Evolutionary conservation across 2,888 invertebrate species (phyloP), one percentile per base, ranked within the genome.

Genomic region (Vanessa cardui): DNA sequence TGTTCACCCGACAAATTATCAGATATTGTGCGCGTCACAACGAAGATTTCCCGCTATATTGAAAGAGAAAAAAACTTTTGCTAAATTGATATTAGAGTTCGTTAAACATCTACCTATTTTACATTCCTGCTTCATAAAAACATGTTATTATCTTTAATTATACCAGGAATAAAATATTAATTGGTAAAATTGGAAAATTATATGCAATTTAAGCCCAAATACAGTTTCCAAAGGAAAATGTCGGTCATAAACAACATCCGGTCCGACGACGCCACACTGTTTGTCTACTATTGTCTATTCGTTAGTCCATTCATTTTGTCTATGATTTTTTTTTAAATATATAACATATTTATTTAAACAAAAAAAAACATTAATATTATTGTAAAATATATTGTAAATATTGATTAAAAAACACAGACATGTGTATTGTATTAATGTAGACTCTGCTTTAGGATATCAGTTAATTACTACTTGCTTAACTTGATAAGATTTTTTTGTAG

Each of bases 21-120:
- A 83, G 82, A 83, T 83, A 80, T 86, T 77, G 82, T 85, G 83
- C 87, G 92, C 91, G 92, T 90, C 92, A 88, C 89, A 83, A 81
- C 81, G 84, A 79, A 83, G 87, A 84, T 91, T 92, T 92, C 92
- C 92, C 92, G 92, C 92, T 92, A 84, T 91, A 89, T 81, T 84
- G 83, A 72, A 69, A 74, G 80, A 85, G 63, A 85, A 87, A 78
- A 79, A 79, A 74, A 72, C 68, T 72, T 69, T 61, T 66, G 68
- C 66, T 68, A 70, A 72, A 72, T 59, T 60, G 56, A 64, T 49
- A 61, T 66, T 58, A 16, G 26, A 52, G 39, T 39, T 46, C 44
- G 65, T 66, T 47, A 39, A 21, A 18, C 46, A 58, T 21, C 44
- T 26, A 44, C 15, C 39, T 49, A 61, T 60, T 61, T 64, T 61